These are phyloP conservation scores for Neocrepidodera transversa DNA, from an alignment of 2,888 invertebrate genomes.

Conservation along the genomic window DNA sequence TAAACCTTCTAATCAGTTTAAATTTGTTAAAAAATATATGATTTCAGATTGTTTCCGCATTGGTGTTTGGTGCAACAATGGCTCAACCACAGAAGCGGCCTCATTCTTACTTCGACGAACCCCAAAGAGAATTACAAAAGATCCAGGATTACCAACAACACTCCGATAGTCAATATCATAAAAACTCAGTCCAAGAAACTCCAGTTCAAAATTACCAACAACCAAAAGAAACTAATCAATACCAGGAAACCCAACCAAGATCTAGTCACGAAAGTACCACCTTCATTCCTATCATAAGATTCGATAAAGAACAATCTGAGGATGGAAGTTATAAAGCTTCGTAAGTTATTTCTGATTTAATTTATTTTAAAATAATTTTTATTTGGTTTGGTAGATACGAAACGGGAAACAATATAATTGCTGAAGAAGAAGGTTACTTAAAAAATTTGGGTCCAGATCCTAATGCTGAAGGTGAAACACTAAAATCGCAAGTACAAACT, in stretches of 20 bases:
- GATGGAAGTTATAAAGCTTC: slow-evolving; percentile 85
- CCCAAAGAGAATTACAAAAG: slow-evolving; percentile 42
- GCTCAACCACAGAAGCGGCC: slow-evolving; percentile 38
- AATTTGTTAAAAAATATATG: too few relatives aligned
- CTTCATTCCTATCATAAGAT: slow-evolving; percentile 80
- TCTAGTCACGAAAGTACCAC: slow-evolving; percentile 68
- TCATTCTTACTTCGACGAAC: slow-evolving; percentile 30
- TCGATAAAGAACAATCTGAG: slow-evolving; percentile 82
- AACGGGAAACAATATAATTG: slow-evolving; percentile 82
- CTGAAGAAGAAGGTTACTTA: slow-evolving; percentile 80
- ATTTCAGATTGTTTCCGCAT: slow-evolving; percentile 41
- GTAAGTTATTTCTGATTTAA: slow-evolving; percentile 61
- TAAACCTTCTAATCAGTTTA: too few relatives aligned
- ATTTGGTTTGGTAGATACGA: slow-evolving; percentile 67
- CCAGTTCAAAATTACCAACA: slow-evolving; percentile 43
- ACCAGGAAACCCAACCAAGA: slow-evolving; percentile 27
- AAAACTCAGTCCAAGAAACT: slow-evolving; percentile 34
- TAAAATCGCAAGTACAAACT: slow-evolving; percentile 76
- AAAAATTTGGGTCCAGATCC: slow-evolving; percentile 65
- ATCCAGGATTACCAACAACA: slow-evolving; percentile 29
- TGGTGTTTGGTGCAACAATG: slow-evolving; percentile 40
- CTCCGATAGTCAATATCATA: slow-evolving; percentile 46
- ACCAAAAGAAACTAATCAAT: slow-evolving; percentile 44
- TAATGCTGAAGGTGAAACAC: slow-evolving; percentile 65
- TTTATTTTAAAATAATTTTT: background rate